phyloP scores from a whole-genome alignment of 2,888 invertebrate species.

The Agapostemon virescens region DNA sequence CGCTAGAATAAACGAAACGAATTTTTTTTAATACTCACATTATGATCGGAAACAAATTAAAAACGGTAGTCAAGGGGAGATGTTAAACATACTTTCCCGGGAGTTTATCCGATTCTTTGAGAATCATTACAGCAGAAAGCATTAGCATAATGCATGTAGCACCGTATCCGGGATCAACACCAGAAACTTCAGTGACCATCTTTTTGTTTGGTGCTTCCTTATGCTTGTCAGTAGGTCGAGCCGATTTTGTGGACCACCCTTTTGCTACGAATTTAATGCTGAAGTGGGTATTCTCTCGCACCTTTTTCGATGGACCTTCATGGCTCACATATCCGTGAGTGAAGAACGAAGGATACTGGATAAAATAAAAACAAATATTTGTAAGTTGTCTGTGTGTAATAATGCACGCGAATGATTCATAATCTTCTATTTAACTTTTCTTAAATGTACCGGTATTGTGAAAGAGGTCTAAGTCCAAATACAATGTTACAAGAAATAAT shows the following conservation, averaged over 20 bases:
- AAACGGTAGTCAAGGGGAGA: constrained; percentile 6
- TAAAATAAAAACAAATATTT: constrained; percentile 49
- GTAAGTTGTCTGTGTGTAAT: neutral
- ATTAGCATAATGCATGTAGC: constrained; percentile 89
- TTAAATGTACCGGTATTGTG: neutral
- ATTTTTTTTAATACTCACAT: neutral
- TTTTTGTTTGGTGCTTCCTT: constrained; percentile 84
- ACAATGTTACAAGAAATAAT: neutral
- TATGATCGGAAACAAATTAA: neutral
- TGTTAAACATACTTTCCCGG: constrained; percentile 84
- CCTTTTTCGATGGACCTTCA: constrained; percentile 85
- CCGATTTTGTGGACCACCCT: constrained; percentile 88
- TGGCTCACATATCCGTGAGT: constrained; percentile 86
- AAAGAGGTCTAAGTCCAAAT: too few relatives aligned
- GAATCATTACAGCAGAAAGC: constrained; percentile 87
- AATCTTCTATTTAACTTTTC: neutral
- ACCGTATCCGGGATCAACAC: constrained; percentile 90
- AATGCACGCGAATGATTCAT: neutral
- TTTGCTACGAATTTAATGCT: constrained; percentile 86
- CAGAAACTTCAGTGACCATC: constrained; percentile 85
- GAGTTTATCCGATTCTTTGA: constrained; percentile 89
- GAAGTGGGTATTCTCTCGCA: constrained; percentile 84
- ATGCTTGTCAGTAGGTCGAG: constrained; percentile 83
- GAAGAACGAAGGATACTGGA: constrained; percentile 86
- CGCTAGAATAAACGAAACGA: constrained; percentile 82